Conservation (phyloP, 2,888 invertebrate species). For the Chloroclystis v-ata region DNA sequence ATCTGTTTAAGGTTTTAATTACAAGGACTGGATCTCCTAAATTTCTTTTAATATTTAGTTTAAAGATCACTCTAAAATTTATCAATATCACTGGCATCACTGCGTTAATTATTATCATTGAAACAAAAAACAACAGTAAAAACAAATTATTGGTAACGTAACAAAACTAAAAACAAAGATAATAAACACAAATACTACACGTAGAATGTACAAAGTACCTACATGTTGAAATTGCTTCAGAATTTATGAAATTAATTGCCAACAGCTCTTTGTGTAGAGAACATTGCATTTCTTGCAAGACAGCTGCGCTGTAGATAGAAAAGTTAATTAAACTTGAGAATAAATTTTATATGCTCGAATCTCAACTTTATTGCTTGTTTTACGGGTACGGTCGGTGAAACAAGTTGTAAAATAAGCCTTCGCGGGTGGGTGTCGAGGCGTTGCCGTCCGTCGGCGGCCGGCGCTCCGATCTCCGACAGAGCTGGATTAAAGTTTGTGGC, state of each 20-base stretch:
- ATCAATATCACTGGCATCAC: too few relatives aligned
- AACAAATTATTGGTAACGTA: not conserved
- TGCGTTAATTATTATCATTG: too few relatives aligned
- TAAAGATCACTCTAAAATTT: too few relatives aligned
- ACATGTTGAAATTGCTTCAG: conserved; percentile 6
- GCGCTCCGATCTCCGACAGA: conserved; percentile 5
- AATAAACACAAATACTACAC: not conserved
- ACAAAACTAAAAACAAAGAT: not conserved
- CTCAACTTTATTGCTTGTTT: conserved; percentile 30
- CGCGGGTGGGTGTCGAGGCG: conserved; percentile 12
- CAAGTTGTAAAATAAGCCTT: conserved; percentile 29
- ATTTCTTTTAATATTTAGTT: too few relatives aligned
- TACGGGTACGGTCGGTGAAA: conserved; percentile 22
- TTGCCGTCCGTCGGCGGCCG: conserved; percentile 11
- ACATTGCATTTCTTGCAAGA: conserved; percentile 22
- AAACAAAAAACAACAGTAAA: too few relatives aligned
- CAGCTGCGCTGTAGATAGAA: conserved; percentile 22
- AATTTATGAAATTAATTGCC: conserved; percentile 11
- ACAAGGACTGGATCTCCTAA: too few relatives aligned
- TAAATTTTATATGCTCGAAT: conserved; percentile 30
- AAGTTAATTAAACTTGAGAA: conserved; percentile 28
- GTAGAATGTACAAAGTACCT: not conserved
- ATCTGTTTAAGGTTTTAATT: too few relatives aligned
- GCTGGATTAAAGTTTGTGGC: conserved; percentile 7
- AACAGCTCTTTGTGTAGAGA: conserved; percentile 11